Evolutionary conservation across 1,140 invertebrate species (phyloP).

Genomic region (Aphaenogaster rudis): DNA sequence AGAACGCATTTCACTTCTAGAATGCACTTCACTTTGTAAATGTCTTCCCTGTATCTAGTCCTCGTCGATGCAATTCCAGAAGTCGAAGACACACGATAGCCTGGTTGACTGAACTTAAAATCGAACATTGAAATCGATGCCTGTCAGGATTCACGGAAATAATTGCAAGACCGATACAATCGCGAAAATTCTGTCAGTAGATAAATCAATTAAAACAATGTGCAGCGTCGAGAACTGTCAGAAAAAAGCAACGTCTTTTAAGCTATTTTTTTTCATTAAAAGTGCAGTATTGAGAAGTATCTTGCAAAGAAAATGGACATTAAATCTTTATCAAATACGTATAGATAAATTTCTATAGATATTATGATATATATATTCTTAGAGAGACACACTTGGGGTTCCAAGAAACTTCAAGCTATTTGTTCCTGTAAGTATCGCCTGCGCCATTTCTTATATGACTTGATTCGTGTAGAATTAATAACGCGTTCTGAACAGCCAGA

Average conservation of each 20-base stretch:
- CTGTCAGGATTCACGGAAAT: conserved; percentile 44
- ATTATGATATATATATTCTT: not conserved
- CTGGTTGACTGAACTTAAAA: conserved; percentile 16
- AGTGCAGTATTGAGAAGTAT: not conserved
- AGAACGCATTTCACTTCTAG: conserved; percentile 33
- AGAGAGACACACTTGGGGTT: not conserved
- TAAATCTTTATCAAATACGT: conserved; percentile 1
- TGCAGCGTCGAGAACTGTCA: conserved; percentile 47
- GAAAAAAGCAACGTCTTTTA: not conserved
- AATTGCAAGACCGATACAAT: conserved; percentile 35
- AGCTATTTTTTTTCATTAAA: not conserved
- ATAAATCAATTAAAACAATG: conserved; percentile 22
- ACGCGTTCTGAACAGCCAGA: not conserved
- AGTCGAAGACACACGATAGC: conserved; percentile 23
- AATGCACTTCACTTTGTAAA: conserved; percentile 42
- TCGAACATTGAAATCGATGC: conserved; percentile 47
- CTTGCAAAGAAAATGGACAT: not conserved
- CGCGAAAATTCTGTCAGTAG: conserved; percentile 7
- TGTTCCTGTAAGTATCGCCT: not conserved
- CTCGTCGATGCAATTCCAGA: conserved; percentile 36
- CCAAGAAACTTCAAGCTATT: not conserved
- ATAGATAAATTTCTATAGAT: conserved; percentile 9
- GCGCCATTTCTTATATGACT: not conserved
- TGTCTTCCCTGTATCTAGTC: conserved; percentile 68
- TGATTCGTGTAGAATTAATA: not conserved